These are phyloP conservation scores for Polyodon spathula DNA, from an alignment of 2,113 vertebrate species.

Conservation along the genomic window DNA sequence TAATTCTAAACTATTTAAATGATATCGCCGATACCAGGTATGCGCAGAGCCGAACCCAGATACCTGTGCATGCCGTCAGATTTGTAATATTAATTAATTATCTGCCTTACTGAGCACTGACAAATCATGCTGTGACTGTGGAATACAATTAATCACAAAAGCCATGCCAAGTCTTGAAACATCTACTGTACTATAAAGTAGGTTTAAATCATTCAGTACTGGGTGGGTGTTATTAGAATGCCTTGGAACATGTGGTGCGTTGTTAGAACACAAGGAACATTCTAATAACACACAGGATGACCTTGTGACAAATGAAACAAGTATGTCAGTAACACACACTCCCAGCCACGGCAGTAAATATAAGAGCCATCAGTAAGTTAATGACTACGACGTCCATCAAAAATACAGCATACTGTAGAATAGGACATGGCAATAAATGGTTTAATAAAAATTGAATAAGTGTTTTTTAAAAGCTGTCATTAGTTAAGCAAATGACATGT, in stretches of 20 bases:
- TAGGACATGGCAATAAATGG: too few species aligned
- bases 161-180: neutral
- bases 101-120: constrained; percentile 10
- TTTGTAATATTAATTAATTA: constrained; percentile 6
- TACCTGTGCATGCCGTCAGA: neutral
- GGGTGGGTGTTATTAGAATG: neutral
- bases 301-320: neutral
- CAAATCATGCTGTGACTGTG: constrained; percentile 1
- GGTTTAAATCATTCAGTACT: neutral
- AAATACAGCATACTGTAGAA: too few species aligned
- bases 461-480: too few species aligned
- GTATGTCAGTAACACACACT: neutral
- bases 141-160: constrained; percentile 7
- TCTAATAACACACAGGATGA: neutral
- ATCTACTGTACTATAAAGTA: neutral
- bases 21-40: neutral
- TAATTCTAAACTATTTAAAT: neutral
- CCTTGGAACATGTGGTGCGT: too few species aligned
- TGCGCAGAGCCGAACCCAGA: neutral
- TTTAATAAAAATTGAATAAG: too few species aligned
- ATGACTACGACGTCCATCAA: too few species aligned
- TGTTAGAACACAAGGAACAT: neutral
- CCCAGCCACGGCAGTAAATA: neutral
- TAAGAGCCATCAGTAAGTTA: neutral
- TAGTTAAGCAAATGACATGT: too few species aligned